These are phyloP conservation scores for Perizoma affinitatum DNA, from an alignment of 2,888 invertebrate genomes.

Conservation along the genomic window DNA sequence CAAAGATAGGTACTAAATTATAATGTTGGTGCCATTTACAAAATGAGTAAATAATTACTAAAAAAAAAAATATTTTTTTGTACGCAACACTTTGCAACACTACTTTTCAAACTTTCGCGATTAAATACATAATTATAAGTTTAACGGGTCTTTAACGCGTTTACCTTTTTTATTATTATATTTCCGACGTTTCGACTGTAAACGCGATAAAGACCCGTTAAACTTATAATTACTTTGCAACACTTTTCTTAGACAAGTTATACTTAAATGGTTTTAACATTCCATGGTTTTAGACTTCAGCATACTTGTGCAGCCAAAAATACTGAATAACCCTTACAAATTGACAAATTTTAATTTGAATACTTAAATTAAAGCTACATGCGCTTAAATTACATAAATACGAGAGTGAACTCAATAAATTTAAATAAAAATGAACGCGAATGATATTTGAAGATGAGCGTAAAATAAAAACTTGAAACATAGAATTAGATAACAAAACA, in stretches of 20 bases:
- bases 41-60: conserved; percentile 31
- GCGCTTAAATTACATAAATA: conserved; percentile 73
- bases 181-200: no score
- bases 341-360: conserved; percentile 43
- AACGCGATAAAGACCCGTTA: no score
- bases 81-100: conserved; percentile 46
- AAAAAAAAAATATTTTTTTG: conserved; percentile 55
- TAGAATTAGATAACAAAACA: conserved; percentile 82
- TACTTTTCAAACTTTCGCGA: no score
- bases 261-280: conserved; percentile 54
- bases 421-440: conserved; percentile 56
- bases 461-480: conserved; percentile 65
- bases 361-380: conserved; percentile 76
- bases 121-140: no score
- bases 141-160: no score
- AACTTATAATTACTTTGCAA: no score
- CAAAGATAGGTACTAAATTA: conserved; percentile 55
- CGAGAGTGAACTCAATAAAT: conserved; percentile 2
- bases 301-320: conserved; percentile 53
- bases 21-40: conserved; percentile 49
- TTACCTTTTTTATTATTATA: no score
- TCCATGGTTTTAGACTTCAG: conserved; percentile 49
- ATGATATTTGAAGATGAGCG: conserved; percentile 56
- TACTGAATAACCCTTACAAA: conserved; percentile 45
- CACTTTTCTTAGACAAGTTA: no score